Evolutionary conservation across 1,140 invertebrate species (phyloP).

Genomic region (Drosophila guanche): DNA sequence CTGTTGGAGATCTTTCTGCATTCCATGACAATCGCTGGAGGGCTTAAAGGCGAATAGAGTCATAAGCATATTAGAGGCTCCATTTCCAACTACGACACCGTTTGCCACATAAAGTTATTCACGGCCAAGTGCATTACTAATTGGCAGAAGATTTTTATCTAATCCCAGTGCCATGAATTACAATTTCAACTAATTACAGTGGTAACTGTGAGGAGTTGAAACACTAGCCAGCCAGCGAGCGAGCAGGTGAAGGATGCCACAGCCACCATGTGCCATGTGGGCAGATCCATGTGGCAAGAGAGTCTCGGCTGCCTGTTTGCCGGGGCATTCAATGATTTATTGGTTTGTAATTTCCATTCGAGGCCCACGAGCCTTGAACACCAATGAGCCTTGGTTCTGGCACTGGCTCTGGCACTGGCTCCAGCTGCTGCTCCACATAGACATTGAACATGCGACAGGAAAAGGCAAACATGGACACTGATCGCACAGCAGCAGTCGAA

Average conservation of each 20-base stretch:
- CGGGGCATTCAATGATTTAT: constrained; percentile 70
- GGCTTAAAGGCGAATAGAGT: constrained; percentile 47
- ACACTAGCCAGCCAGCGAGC: constrained; percentile 3
- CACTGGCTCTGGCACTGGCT: neutral
- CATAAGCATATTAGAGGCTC: constrained; percentile 53
- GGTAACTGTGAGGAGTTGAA: constrained; percentile 43
- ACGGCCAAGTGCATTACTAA: constrained; percentile 72
- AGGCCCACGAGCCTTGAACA: constrained; percentile 69
- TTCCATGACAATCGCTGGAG: constrained; percentile 20
- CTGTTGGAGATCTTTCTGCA: neutral
- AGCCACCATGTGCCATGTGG: constrained; percentile 34
- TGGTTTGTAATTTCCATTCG: constrained; percentile 79
- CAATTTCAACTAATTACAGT: constrained; percentile 80
- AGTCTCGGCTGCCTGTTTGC: constrained; percentile 20
- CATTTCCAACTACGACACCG: constrained; percentile 9
- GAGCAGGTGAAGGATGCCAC: constrained; percentile 33
- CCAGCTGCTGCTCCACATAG: constrained; percentile 33
- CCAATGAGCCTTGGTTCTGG: constrained; percentile 47
- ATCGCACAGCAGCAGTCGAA: constrained; percentile 38
- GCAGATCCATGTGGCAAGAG: constrained; percentile 18
- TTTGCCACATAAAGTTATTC: constrained; percentile 67
- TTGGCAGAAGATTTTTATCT: constrained; percentile 79
- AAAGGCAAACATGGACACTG: constrained; percentile 74
- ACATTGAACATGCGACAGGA: constrained; percentile 74
- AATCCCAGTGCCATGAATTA: constrained; percentile 78